Base-by-base conservation (phyloP, 2,888 invertebrate genomes). In the Aleiodes alternator region DNA sequence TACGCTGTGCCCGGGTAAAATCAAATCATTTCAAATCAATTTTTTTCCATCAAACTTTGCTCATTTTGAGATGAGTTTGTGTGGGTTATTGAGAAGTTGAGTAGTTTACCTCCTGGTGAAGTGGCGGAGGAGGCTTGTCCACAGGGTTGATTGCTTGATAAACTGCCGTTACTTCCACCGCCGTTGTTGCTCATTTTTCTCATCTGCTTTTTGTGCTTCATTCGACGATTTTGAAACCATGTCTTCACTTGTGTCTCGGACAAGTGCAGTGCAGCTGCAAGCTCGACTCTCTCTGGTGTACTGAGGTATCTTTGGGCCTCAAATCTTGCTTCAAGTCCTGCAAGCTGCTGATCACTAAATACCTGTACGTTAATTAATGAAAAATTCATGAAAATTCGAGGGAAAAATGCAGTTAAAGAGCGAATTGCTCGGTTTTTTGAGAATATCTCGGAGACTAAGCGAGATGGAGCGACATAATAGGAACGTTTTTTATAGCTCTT, bases 211-310 rank as follows among this genome's bases (percentile, higher is more conserved):
- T 97, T 97, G 89, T 97, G 97, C 88, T 97, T 97, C 98, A 98
- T 98, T 83, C 98, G 92, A 34, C 98, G 91, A 90, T 98, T 98
- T 91, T 98, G 98, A 90, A 98, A 98, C 98, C 98, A 98, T 77
- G 98, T 98, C 91, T 98, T 98, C 80, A 98, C 97, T 92, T 98
- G 94, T 0, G 98, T 98, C 91, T 98, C 98, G 12, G 98, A 98
- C 16, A 98, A 92, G 88, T 95, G 97, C 68, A 98, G 92, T 0
- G 97, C 97, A 0, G 96, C 95, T 0, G 98, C 98, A 75, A 98
- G 91, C 89, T 98, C 98, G 11, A 98, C 97, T 6, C 98, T 92
- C 89, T 98, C 98, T 0, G 98, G 98, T 0, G 98, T 98, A 16
- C 97, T 98, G 1, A 98, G 93, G 90, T 98, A 98, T 75, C 98